Conservation (phyloP, 1,140 invertebrate species). For the Macrobrachium nipponense region DNA sequence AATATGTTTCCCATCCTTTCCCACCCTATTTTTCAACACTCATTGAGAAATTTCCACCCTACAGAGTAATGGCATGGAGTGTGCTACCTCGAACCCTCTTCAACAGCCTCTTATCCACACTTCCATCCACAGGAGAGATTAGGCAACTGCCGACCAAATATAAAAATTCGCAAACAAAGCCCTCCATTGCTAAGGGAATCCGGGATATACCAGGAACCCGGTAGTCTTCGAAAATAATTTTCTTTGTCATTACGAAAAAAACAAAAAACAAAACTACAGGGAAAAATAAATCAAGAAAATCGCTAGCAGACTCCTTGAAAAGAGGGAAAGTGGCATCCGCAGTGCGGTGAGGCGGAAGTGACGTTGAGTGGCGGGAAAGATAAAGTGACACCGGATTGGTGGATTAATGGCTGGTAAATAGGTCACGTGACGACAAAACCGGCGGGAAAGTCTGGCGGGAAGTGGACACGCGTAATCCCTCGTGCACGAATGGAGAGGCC, state of each 20-base stretch:
- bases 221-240: too few species aligned
- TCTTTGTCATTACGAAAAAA: neutral
- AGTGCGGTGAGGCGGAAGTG: slow-evolving; percentile 40
- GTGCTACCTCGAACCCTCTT: too few species aligned
- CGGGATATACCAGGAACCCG: too few species aligned
- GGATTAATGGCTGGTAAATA: slow-evolving; percentile 49
- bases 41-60: too few species aligned
- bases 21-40: too few species aligned
- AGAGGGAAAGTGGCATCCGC: neutral
- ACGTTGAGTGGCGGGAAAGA: slow-evolving; percentile 49
- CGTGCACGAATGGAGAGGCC: slow-evolving; percentile 38
- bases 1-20: too few species aligned
- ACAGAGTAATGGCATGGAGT: too few species aligned
- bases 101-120: too few species aligned
- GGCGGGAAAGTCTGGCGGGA: slow-evolving; percentile 37
- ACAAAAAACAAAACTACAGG: too few species aligned
- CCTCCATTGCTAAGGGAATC: too few species aligned
- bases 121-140: too few species aligned
- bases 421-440: slow-evolving; percentile 40
- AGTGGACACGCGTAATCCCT: slow-evolving; percentile 57
- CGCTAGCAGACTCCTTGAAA: neutral
- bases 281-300: neutral
- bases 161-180: too few species aligned
- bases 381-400: slow-evolving; percentile 54
- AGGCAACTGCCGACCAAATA: neutral